Percentiles rank a stretch among this genome's conserved stretches.
phyloP scores from a whole-genome alignment of 2,113 vertebrate genomes.

The Anseranas semipalmata region DNA sequence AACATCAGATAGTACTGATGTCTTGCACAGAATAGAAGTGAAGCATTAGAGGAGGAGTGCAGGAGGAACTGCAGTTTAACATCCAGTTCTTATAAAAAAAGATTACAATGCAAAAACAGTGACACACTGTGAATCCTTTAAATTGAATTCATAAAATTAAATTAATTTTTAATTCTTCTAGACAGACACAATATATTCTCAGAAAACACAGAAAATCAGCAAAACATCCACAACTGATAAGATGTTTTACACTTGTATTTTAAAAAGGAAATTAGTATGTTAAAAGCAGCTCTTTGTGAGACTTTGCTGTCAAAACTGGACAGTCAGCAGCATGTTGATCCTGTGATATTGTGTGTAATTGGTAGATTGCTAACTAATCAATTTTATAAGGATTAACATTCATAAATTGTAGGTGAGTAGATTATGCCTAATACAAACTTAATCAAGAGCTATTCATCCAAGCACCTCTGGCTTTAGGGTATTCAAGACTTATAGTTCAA shows the following conservation, averaged over 20 bases:
- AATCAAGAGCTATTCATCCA: neutral
- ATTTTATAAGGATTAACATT: neutral
- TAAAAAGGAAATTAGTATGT: neutral
- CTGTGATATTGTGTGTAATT: neutral
- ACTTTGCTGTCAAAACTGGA: neutral
- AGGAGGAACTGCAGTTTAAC: neutral
- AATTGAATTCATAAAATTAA: conserved; percentile 5
- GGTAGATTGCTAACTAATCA: neutral
- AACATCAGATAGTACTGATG: neutral
- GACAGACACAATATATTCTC: neutral
- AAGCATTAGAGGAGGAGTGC: neutral
- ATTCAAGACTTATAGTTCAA: neutral
- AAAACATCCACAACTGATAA: neutral
- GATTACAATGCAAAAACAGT: neutral
- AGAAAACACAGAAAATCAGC: neutral
- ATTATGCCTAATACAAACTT: neutral
- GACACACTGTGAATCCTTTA: neutral
- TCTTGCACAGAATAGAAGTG: neutral
- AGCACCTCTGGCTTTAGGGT: neutral
- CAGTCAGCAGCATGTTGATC: neutral
- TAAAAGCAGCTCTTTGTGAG: neutral
- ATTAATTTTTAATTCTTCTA: neutral
- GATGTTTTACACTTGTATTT: neutral
- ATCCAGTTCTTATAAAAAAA: neutral
- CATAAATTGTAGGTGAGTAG: neutral